phyloP scores from a whole-genome alignment of 2,113 vertebrate genomes.

The Seriola aureovittata region DNA sequence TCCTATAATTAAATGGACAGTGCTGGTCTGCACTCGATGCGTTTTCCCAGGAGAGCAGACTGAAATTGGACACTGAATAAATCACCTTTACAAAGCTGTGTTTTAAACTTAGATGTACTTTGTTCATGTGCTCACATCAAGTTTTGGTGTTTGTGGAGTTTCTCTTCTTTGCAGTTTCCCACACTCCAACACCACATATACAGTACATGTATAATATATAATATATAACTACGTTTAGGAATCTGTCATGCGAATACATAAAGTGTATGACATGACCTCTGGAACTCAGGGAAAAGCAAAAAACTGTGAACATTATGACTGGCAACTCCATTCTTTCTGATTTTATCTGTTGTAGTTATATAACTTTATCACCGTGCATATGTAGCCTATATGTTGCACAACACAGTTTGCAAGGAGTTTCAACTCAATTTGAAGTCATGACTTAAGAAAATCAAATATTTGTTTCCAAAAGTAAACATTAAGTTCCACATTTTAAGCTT shows the following conservation, averaged over 20 bases:
- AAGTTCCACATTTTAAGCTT: background rate
- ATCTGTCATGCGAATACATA: background rate
- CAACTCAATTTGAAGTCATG: background rate
- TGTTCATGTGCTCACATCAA: slow-evolving; percentile 5
- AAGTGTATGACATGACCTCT: background rate
- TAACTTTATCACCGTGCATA: background rate
- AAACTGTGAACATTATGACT: background rate
- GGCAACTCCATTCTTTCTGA: background rate
- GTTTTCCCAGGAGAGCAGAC: slow-evolving; percentile 43
- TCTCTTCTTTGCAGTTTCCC: slow-evolving; percentile 19
- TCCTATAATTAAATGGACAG: slow-evolving; percentile 36
- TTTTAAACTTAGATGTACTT: background rate
- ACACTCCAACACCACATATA: background rate
- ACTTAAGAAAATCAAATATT: background rate
- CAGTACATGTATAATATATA: background rate
- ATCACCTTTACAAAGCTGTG: slow-evolving; percentile 21
- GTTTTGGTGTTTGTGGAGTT: slow-evolving; percentile 7
- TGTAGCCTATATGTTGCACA: background rate
- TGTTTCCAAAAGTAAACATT: background rate
- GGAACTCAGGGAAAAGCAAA: background rate
- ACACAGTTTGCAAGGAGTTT: background rate
- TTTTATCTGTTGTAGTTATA: background rate
- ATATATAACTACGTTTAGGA: too few relatives aligned
- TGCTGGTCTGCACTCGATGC: background rate
- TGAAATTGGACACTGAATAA: slow-evolving; percentile 41